Conservation (phyloP, 2,888 invertebrate species). For the Archips crataeganus region DNA sequence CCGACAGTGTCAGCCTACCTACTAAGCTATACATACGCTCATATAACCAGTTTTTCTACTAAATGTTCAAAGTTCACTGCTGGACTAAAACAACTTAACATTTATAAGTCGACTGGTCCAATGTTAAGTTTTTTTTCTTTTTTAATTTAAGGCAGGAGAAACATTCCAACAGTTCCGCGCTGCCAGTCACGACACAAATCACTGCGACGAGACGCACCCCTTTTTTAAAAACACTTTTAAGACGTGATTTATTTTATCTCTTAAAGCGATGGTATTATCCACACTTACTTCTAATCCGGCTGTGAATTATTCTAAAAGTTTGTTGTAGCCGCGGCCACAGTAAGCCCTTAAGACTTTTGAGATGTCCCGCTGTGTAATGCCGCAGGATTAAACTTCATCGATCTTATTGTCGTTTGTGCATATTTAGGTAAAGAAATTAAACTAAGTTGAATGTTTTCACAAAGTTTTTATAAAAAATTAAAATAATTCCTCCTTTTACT, state of each 20-base stretch:
- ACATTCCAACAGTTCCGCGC: slow-evolving; percentile 18
- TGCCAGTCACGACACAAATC: slow-evolving; percentile 66
- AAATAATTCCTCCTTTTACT: not conserved
- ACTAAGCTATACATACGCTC: not conserved
- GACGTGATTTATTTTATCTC: slow-evolving; percentile 72
- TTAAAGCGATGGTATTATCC: slow-evolving; percentile 66
- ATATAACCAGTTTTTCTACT: slow-evolving; percentile 5
- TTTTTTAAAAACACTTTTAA: slow-evolving; percentile 63
- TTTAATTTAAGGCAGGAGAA: not conserved
- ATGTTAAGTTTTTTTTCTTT: not conserved
- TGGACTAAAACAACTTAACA: not conserved
- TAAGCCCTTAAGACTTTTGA: slow-evolving; percentile 63
- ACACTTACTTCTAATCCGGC: slow-evolving; percentile 68
- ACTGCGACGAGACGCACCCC: slow-evolving; percentile 61
- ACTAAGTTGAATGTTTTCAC: not conserved
- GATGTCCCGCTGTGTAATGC: slow-evolving; percentile 62
- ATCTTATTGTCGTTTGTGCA: slow-evolving; percentile 52
- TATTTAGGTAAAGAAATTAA: slow-evolving; percentile 20
- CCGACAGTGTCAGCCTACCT: not conserved
- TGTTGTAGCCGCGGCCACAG: slow-evolving; percentile 70
- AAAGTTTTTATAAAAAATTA: not conserved
- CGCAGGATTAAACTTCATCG: slow-evolving; percentile 54
- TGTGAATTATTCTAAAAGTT: slow-evolving; percentile 76
- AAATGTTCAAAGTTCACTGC: not conserved
- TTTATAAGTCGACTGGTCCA: not conserved